phyloP scores from a whole-genome alignment of 2,797 vertebrate species.

The Sebastes cheni region DNA sequence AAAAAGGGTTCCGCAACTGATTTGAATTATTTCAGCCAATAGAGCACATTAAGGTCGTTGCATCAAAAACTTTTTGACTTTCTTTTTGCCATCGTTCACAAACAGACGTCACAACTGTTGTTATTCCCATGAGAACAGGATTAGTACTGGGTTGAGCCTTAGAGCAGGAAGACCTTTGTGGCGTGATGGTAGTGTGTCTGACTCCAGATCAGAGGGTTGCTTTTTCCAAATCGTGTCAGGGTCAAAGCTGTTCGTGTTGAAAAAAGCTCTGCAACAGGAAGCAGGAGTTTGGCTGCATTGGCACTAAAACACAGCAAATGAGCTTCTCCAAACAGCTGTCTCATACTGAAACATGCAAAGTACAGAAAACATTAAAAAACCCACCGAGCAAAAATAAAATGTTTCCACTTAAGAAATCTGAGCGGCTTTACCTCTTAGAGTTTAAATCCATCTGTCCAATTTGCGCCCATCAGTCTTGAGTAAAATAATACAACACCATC shows the following conservation, averaged over 20 bases:
- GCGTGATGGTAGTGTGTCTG: background rate
- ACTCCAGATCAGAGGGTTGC: conserved; percentile 13
- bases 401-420: background rate
- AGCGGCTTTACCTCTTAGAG: background rate
- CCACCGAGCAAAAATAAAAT: background rate
- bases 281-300: background rate
- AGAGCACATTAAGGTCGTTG: background rate
- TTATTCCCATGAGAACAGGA: background rate
- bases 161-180: background rate
- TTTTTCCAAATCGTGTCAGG: conserved; percentile 5
- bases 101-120: background rate
- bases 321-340: background rate
- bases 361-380: background rate
- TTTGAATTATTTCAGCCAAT: background rate
- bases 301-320: background rate
- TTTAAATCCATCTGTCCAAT: background rate
- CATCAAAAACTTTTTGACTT: background rate
- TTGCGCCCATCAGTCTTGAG: background rate
- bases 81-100: background rate
- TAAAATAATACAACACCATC: conserved; percentile 18
- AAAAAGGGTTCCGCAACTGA: background rate
- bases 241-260: background rate
- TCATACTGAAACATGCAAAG: background rate
- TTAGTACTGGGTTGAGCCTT: rapidly evolving
- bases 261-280: background rate